These are phyloP conservation scores for Acanthurus tractus DNA, from an alignment of 2,797 vertebrate genomes.

Conservation along the genomic window DNA sequence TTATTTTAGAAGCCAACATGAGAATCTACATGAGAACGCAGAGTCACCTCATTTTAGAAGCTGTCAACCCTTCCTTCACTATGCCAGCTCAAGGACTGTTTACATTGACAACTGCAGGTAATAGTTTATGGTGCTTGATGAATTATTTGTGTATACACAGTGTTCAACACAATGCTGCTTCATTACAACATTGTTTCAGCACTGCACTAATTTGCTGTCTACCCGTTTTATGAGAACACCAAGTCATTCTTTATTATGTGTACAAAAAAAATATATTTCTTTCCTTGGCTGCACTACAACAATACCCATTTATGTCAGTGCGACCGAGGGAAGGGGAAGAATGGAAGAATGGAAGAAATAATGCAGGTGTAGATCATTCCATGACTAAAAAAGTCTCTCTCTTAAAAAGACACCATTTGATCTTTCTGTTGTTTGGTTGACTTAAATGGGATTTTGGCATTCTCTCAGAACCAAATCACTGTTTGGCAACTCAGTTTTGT, in stretches of 20 bases:
- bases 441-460: not conserved
- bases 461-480: conserved; percentile 1
- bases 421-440: conserved; percentile 23
- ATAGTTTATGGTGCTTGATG: conserved; percentile 42
- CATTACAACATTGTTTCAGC: conserved; percentile 2
- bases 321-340: not conserved
- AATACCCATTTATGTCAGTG: not conserved
- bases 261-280: not conserved
- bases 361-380: conserved; percentile 21
- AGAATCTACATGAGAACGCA: not conserved
- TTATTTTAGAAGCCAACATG: conserved; percentile 1
- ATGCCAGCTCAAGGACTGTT: conserved; percentile 34
- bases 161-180: not conserved
- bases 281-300: not conserved
- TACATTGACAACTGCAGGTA: conserved; percentile 35
- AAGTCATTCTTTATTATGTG: not conserved
- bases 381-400: not conserved
- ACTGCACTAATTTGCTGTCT: not conserved
- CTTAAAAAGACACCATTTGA: not conserved
- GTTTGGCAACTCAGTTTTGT: not conserved
- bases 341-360: not conserved
- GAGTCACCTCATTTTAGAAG: conserved; percentile 1
- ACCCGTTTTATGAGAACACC: not conserved
- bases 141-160: conserved; percentile 4
- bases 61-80: conserved; percentile 21